phyloP scores from a whole-genome alignment of 1,140 invertebrate genomes.

The Ceratosolen solmsi region DNA sequence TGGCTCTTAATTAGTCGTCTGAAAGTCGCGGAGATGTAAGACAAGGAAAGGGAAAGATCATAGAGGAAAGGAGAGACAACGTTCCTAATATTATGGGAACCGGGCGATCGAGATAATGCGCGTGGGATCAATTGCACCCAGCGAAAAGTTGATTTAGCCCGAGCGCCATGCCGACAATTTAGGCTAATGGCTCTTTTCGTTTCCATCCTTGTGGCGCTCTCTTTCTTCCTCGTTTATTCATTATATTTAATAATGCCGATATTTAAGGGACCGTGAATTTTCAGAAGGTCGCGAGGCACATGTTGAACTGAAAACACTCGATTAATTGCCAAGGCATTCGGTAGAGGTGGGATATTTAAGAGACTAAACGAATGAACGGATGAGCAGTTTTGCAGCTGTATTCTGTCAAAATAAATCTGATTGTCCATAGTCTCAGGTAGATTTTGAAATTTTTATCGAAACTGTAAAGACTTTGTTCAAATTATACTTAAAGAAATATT shows the following conservation, averaged over 20 bases:
- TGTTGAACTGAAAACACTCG: too few relatives aligned
- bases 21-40: constrained; percentile 44
- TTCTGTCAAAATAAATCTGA: neutral
- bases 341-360: too few relatives aligned
- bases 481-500: too few relatives aligned
- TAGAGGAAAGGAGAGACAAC: constrained; percentile 7
- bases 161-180: neutral
- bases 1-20: constrained; percentile 57
- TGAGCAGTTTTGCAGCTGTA: too few relatives aligned
- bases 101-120: constrained; percentile 33
- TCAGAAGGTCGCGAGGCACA: neutral
- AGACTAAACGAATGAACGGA: too few relatives aligned
- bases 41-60: constrained; percentile 2
- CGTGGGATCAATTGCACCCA: constrained; percentile 42
- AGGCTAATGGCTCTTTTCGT: constrained; percentile 25
- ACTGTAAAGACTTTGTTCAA: too few relatives aligned
- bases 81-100: constrained; percentile 37
- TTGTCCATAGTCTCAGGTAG: too few relatives aligned
- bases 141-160: constrained; percentile 4
- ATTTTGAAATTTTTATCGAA: too few relatives aligned
- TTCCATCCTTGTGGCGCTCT: neutral
- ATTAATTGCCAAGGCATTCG: too few relatives aligned
- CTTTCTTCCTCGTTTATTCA: constrained; percentile 1
- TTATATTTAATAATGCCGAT: too few relatives aligned
- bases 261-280: too few relatives aligned